Evolutionary conservation across 1,140 invertebrate species (phyloP), one percentile per base, ranked within the genome.

Genomic region (Solen grandis): DNA sequence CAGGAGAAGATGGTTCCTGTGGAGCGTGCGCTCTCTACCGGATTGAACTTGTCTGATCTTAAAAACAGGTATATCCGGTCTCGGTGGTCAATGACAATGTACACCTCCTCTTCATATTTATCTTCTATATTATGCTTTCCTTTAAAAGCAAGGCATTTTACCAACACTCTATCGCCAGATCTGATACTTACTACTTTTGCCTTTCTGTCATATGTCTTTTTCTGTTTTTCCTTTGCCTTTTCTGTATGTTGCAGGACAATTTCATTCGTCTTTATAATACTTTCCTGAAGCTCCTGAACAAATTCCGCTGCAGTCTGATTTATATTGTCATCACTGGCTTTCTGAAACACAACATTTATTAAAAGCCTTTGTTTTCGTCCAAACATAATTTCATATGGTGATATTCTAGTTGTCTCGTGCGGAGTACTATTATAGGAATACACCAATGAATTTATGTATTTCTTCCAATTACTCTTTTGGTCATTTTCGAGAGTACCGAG

Each of bases 81-180:
- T n/a, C n/a, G n/a, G n/a, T n/a, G n/a, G n/a, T n/a, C n/a, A n/a
- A n/a, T n/a, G n/a, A n/a, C n/a, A n/a, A n/a, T n/a, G n/a, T 41
- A n/a, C n/a, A n/a, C n/a, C n/a, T n/a, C n/a, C n/a, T n/a, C n/a
- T n/a, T n/a, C n/a, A n/a, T n/a, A n/a, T 33, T n/a, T 41, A n/a
- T n/a, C n/a, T n/a, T n/a, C n/a, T n/a, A 75, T 29, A 19, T 75
- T 75, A 25, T 62, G 60, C 27, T 75, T 75, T 22, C 57, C 72
- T 31, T n/a, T 27, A 50, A 63, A 50, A 29, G 38, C 57, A 27
- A 75, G 22, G 22, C 35, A 46, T 54, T 25, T 62, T 5, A 75
- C 72, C 25, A 75, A 41, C 2, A 75, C 38, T 75, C 38, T 75
- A 29, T 75, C 57, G 0, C 59, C 59, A 35, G 59, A 31, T 36